Evolutionary conservation across 1,140 invertebrate genomes (phyloP), one percentile per base, ranked within the genome.

Genomic region (Aphidius ervi): DNA sequence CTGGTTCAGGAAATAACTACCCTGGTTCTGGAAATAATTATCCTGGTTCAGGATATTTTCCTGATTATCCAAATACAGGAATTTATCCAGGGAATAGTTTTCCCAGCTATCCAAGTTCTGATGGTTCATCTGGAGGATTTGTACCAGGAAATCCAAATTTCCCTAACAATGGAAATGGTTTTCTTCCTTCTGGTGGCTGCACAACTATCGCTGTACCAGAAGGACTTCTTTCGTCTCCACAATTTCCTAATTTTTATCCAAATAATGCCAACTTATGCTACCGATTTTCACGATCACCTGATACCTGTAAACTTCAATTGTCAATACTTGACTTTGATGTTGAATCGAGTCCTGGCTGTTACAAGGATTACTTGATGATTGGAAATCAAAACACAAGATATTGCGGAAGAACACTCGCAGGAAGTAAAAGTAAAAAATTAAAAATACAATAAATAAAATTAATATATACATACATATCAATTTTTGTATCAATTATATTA

Each of bases 291-390:
- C 70, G 69, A 61, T 55, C 64, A 37, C 46, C 69, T 16, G 67
- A 63, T 39, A 59, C 49, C 16, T 78, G 75, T 48, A 63, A 63
- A 61, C 9, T 79, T 5, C 64, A 73, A 48, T 6, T 77, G 7
- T 63, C 67, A 5, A 40, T 79, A 37, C 63, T 70, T 16, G 74
- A 78, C 61, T 79, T 79, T 59, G 70, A 76, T 59, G 56, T 79
- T 10, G 72, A 79, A 65, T 9, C 61, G 5, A 79, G 74, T 58
- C 40, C 45, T 6, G 64, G 67, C 16, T 79, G 77, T 48, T 3
- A 48, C 0, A 76, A 75, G 62, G 77, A 78, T 67, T 74, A 70
- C 56, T 43, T 79, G 5, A 43, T 65, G 6, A 68, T 78, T 39
- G 68, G 63, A 46, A 63, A 50, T 5, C 66, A 72, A 31, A 68